Percentiles rank a stretch among this genome's conserved stretches.
phyloP scores from a whole-genome alignment of 2,888 invertebrate genomes.

The Amphipoea oculea region DNA sequence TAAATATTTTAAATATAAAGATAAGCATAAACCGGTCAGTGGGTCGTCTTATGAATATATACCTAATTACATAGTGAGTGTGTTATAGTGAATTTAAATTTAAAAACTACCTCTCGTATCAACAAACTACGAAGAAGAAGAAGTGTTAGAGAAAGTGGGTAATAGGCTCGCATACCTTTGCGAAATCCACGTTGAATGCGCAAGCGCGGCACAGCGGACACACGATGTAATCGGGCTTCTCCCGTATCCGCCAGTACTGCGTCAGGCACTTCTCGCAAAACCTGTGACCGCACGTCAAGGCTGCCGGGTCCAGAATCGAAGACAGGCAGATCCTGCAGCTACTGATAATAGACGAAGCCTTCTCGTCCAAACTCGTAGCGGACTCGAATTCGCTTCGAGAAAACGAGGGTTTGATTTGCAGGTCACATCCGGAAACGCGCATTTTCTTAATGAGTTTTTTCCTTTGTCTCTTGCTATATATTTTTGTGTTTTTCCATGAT shows the following conservation, averaged over 20 bases:
- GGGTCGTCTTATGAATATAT: too few species aligned
- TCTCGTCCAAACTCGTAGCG: slow-evolving; percentile 61
- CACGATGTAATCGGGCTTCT: slow-evolving; percentile 75
- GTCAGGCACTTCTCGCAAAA: slow-evolving; percentile 80
- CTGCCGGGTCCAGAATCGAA: slow-evolving; percentile 73
- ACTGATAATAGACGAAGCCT: slow-evolving; percentile 66
- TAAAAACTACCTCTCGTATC: background rate
- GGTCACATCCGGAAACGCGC: slow-evolving; percentile 43
- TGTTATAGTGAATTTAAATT: too few species aligned
- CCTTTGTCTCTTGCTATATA: slow-evolving; percentile 16
- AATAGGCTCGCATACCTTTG: slow-evolving; percentile 65
- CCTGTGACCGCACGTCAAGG: slow-evolving; percentile 79
- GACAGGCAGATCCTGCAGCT: slow-evolving; percentile 83
- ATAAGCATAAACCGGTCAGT: too few species aligned
- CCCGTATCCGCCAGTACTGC: slow-evolving; percentile 75
- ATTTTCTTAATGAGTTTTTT: slow-evolving; percentile 28
- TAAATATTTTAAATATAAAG: too few species aligned
- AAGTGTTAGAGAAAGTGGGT: background rate
- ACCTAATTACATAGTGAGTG: too few species aligned
- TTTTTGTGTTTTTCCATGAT: slow-evolving; percentile 37
- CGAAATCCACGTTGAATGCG: slow-evolving; percentile 78
- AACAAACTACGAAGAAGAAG: background rate
- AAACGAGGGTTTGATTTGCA: slow-evolving; percentile 33
- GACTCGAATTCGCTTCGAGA: slow-evolving; percentile 49
- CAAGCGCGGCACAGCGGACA: slow-evolving; percentile 80